phyloP scores from a whole-genome alignment of 2,888 invertebrate genomes.

The Drosophila neutralis region DNA sequence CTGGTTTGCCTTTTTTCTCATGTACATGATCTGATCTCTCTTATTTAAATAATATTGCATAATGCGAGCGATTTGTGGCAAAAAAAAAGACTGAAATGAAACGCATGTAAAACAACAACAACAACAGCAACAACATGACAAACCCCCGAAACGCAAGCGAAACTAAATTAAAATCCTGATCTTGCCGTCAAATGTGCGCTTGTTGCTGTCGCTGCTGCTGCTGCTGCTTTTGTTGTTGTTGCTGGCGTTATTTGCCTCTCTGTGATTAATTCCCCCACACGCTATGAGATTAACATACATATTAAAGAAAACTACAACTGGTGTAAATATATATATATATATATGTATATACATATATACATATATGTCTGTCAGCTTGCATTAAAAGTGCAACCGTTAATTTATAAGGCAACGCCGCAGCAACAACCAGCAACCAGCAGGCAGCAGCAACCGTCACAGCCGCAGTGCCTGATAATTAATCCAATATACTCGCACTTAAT shows the following conservation, averaged over 20 bases:
- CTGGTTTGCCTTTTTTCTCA: slow-evolving; percentile 38
- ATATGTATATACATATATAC: neutral
- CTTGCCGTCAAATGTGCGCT: slow-evolving; percentile 71
- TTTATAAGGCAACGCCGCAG: slow-evolving; percentile 67
- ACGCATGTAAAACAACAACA: slow-evolving; percentile 56
- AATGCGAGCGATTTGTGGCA: slow-evolving; percentile 58
- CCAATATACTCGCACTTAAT: slow-evolving; percentile 63
- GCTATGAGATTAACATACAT: slow-evolving; percentile 63
- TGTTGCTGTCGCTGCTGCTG: slow-evolving; percentile 17
- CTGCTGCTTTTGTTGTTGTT: slow-evolving; percentile 15
- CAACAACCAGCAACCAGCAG: slow-evolving; percentile 25
- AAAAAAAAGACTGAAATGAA: slow-evolving; percentile 58
- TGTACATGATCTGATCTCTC: slow-evolving; percentile 45
- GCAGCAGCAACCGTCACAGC: slow-evolving; percentile 42
- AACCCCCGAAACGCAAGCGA: slow-evolving; percentile 39
- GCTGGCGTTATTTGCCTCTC: slow-evolving; percentile 19
- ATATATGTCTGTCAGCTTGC: slow-evolving; percentile 64
- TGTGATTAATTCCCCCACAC: slow-evolving; percentile 68
- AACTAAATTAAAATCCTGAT: slow-evolving; percentile 74
- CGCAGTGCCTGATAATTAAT: slow-evolving; percentile 67
- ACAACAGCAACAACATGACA: slow-evolving; percentile 27
- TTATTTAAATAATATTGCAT: slow-evolving; percentile 70
- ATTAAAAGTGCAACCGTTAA: slow-evolving; percentile 75
- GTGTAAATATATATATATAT: slow-evolving; percentile 13
- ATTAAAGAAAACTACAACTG: slow-evolving; percentile 31